A percentile compares a stretch with the other conserved stretches of the same genome.
These are phyloP conservation scores for Conopomorpha cramerella DNA, from an alignment of 1,140 invertebrate genomes.

Conservation along the genomic window DNA sequence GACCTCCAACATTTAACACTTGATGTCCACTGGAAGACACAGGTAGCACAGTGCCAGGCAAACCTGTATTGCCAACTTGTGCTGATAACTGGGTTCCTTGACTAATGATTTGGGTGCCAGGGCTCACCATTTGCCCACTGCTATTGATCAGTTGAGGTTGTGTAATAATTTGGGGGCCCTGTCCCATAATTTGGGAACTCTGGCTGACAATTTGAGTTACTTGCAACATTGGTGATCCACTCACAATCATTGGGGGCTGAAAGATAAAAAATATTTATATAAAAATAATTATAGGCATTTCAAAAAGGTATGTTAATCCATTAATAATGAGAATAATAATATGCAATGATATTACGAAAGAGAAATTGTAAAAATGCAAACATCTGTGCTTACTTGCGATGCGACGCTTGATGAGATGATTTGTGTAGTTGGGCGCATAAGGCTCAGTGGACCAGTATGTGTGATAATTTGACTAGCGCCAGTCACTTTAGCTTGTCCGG, in stretches of 20 bases:
- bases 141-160: constrained; percentile 33
- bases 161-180: constrained; percentile 35
- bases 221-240: constrained; percentile 38
- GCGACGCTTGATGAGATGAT: constrained; percentile 37
- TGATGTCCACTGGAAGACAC: constrained; percentile 30
- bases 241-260: constrained; percentile 46
- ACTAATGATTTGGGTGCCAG: constrained; percentile 46
- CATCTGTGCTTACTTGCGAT: constrained; percentile 26
- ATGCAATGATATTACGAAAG: constrained; percentile 1
- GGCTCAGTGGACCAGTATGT: constrained; percentile 25
- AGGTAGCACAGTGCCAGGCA: constrained; percentile 24
- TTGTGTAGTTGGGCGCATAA: constrained; percentile 44
- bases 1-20: constrained; percentile 36
- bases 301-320: constrained; percentile 4
- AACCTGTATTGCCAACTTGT: constrained; percentile 22
- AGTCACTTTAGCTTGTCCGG: constrained; percentile 33
- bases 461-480: constrained; percentile 30
- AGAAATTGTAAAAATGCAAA: constrained; percentile 1
- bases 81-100: constrained; percentile 42
- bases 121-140: constrained; percentile 38
- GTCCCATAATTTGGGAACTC: constrained; percentile 33
- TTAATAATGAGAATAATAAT: not conserved
- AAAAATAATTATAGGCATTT: too few species aligned
- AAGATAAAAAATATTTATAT: too few species aligned
- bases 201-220: constrained; percentile 42